A percentile compares a stretch with the other conserved stretches of the same genome.
Conservation (phyloP, 2,113 vertebrate genomes). For the Microtus pennsylvanicus region DNA sequence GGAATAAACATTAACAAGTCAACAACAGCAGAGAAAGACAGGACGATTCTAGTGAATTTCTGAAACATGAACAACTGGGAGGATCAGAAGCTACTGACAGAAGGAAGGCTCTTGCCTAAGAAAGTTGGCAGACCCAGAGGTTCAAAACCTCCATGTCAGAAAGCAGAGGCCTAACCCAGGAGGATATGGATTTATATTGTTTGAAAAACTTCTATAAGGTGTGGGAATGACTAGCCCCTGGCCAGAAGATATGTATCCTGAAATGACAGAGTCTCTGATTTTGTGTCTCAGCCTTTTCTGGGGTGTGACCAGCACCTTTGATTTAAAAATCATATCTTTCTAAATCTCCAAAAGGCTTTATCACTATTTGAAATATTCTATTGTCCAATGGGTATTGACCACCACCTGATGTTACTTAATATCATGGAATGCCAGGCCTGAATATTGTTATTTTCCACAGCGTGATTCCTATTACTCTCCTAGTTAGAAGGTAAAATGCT, state of each 20-base stretch:
- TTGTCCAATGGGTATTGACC: background rate
- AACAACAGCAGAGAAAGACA: background rate
- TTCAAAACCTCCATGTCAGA: background rate
- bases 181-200: background rate
- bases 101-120: background rate
- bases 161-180: background rate
- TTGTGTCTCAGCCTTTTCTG: background rate
- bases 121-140: background rate
- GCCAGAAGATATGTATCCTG: background rate
- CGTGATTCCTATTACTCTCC: background rate
- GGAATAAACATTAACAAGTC: conserved; percentile 21
- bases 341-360: background rate
- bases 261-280: background rate
- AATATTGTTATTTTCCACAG: background rate
- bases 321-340: background rate
- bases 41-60: conserved; percentile 4
- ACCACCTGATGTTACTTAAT: background rate
- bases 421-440: background rate
- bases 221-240: background rate
- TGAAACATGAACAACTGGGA: background rate
- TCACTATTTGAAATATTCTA: background rate
- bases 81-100: background rate
- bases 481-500: background rate
- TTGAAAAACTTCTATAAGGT: background rate
- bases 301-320: background rate